A percentile compares a stretch with the other conserved stretches of the same genome.
These are phyloP conservation scores for Ornithorhynchus anatinus DNA, from an alignment of 2,113 vertebrate genomes.

Conservation along the genomic window DNA sequence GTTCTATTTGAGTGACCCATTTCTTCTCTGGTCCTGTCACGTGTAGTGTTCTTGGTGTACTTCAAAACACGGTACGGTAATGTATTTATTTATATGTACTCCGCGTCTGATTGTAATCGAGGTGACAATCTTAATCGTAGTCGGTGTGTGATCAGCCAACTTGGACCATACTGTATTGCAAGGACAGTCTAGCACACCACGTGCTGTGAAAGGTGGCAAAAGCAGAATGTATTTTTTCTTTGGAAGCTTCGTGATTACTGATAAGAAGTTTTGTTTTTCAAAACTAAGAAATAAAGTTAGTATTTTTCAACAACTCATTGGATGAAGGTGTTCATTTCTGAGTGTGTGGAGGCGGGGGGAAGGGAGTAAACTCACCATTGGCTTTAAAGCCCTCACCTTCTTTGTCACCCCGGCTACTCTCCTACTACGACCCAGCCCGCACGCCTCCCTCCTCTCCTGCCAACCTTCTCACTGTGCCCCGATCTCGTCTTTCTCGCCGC, in stretches of 20 bases:
- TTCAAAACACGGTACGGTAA: background rate
- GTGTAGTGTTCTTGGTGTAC: background rate
- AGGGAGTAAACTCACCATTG: too few relatives aligned
- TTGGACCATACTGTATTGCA: background rate
- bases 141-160: background rate
- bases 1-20: background rate
- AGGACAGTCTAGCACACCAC: constrained; percentile 14
- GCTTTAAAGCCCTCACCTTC: too few relatives aligned
- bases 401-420: too few relatives aligned
- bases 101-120: background rate
- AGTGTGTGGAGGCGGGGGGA: background rate
- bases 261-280: constrained; percentile 45
- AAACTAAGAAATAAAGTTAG: constrained; percentile 42
- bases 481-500: too few relatives aligned
- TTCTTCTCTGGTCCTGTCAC: background rate
- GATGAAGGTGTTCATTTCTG: background rate
- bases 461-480: too few relatives aligned
- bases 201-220: constrained; percentile 13
- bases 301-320: background rate
- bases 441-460: too few relatives aligned
- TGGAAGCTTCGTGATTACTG: constrained; percentile 15
- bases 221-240: constrained; percentile 15
- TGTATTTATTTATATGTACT: background rate
- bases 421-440: too few relatives aligned
- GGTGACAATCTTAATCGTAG: background rate